Evolutionary conservation across 2,888 invertebrate genomes (phyloP).

Genomic region (Eupeodes luniger): DNA sequence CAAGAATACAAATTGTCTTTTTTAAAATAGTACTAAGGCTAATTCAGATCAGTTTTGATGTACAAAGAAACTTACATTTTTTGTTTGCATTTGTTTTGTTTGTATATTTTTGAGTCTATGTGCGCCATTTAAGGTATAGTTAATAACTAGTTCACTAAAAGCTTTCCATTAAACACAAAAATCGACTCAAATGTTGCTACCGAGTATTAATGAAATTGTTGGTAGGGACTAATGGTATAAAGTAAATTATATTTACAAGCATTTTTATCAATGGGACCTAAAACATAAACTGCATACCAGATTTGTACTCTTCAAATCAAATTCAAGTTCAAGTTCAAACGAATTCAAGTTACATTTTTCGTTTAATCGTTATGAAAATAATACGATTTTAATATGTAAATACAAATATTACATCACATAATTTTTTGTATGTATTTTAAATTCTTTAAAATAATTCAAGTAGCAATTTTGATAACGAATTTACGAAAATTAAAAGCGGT

Average conservation of each 20-base stretch:
- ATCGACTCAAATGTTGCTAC: background rate
- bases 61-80: slow-evolving; percentile 11
- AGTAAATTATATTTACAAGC: slow-evolving; percentile 50
- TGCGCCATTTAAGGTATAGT: slow-evolving; percentile 15
- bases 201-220: background rate
- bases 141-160: slow-evolving; percentile 77
- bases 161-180: slow-evolving; percentile 80
- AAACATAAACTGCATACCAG: background rate
- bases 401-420: slow-evolving; percentile 19
- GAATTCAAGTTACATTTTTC: slow-evolving; percentile 12
- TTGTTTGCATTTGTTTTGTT: slow-evolving; percentile 2
- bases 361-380: slow-evolving; percentile 28
- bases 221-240: slow-evolving; percentile 22
- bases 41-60: slow-evolving; percentile 34
- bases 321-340: background rate
- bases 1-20: slow-evolving; percentile 63
- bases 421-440: background rate
- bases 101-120: background rate
- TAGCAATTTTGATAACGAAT: slow-evolving; percentile 16
- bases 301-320: background rate
- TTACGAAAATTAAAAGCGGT: slow-evolving; percentile 56
- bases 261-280: background rate
- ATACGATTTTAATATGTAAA: slow-evolving; percentile 31
- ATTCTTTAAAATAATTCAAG: slow-evolving; percentile 20
- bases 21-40: slow-evolving; percentile 40